phyloP scores from a whole-genome alignment of 2,888 invertebrate genomes.

The Drosophila barbarae region DNA sequence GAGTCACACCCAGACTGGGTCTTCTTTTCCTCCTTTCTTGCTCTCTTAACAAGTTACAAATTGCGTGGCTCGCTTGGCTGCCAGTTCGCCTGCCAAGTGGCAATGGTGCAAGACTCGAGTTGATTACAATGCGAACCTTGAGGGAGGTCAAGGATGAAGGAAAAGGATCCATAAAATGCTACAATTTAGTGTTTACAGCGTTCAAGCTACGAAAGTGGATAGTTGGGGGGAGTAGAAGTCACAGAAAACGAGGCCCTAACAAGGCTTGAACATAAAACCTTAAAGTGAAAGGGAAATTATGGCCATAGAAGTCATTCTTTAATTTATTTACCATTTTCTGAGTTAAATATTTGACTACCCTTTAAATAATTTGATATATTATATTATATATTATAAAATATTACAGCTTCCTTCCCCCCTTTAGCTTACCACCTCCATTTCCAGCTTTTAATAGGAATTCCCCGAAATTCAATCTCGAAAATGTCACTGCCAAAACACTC shows the following conservation, averaged over 20 bases:
- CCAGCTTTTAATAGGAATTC: neutral
- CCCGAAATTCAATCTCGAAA: slow-evolving; percentile 8
- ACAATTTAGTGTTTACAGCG: slow-evolving; percentile 7
- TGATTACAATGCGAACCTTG: slow-evolving; percentile 29
- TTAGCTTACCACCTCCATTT: slow-evolving; percentile 5
- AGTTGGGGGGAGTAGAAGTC: neutral
- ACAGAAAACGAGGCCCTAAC: neutral
- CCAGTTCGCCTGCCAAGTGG: slow-evolving; percentile 31
- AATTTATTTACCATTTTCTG: neutral
- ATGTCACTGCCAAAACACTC: slow-evolving; percentile 51
- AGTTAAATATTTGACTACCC: too few species aligned
- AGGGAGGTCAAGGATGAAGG: slow-evolving; percentile 30
- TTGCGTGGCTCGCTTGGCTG: slow-evolving; percentile 45
- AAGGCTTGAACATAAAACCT: too few species aligned
- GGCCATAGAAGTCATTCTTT: neutral
- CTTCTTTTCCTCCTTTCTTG: slow-evolving; percentile 1
- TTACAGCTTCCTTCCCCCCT: neutral
- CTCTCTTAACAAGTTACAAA: slow-evolving; percentile 47
- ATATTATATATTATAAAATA: too few species aligned
- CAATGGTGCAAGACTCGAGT: slow-evolving; percentile 26
- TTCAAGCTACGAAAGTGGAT: neutral
- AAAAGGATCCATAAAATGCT: neutral
- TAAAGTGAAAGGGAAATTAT: neutral
- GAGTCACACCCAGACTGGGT: slow-evolving; percentile 18
- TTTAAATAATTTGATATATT: neutral